Evolutionary conservation across 2,113 vertebrate species (phyloP).

Genomic region (Orthochromis indermauri): DNA sequence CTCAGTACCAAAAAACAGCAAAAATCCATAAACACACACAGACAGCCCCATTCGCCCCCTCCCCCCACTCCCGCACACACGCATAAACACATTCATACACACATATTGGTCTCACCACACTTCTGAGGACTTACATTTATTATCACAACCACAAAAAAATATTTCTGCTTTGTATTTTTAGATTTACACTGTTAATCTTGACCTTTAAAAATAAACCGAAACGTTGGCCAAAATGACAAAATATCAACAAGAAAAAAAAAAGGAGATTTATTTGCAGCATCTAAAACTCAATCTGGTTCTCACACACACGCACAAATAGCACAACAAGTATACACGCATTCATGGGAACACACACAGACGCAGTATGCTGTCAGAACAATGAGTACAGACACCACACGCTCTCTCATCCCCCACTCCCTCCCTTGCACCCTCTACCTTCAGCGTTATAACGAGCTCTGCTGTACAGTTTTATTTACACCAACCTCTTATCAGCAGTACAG

Average conservation of each 20-base stretch:
- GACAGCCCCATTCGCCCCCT: not conserved
- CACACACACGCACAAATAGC: not conserved
- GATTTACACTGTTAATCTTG: not conserved
- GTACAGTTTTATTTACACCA: constrained; percentile 99
- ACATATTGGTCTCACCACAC: not conserved
- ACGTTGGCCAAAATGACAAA: not conserved
- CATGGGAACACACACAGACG: constrained; percentile 27
- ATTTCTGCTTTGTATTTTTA: not conserved
- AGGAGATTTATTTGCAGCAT: not conserved
- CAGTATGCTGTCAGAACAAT: constrained; percentile 87
- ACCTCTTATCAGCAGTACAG: constrained; percentile 92
- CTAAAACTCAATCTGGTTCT: constrained; percentile 6
- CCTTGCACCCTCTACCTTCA: constrained; percentile 21
- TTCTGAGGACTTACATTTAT: not conserved
- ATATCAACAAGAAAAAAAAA: not conserved
- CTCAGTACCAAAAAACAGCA: constrained; percentile 83
- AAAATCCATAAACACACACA: constrained; percentile 79
- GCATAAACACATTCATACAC: not conserved
- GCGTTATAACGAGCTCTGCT: constrained; percentile 57
- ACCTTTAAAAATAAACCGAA: not conserved
- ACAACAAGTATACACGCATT: not conserved
- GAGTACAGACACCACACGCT: constrained; percentile 84
- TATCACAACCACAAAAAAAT: not conserved
- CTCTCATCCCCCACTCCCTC: constrained; percentile 43
- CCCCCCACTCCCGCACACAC: not conserved